Base-by-base conservation (phyloP, 2,888 invertebrate species). In the Drosophila setosimentum region DNA sequence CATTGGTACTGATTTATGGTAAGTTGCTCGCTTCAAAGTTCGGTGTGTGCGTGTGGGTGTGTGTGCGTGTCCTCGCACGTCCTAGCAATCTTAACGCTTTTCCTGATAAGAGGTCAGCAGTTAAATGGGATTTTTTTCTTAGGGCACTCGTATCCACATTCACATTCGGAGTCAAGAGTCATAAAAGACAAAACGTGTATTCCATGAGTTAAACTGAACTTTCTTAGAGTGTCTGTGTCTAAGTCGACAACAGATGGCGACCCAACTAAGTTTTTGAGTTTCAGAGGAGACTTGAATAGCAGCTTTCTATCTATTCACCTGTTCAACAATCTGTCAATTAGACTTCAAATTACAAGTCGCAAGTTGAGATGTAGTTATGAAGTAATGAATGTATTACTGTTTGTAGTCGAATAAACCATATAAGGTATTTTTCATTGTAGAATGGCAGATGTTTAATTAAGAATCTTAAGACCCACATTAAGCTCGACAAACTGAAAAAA, bases 1-100 rank as follows among this genome's bases (percentile, higher is more conserved):
- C 83, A 91, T 88, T 88, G 80, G 65, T 64, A 76, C 79, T 85
- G 88, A 89, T 89, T 88, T 91, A 88, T 87, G 73, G 74, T 73
- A 64, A 68, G 72, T 63, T 80, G 72, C 54, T 67, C 54, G 76
- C 67, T 65, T 61, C 67, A 62, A 68, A 62, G 51, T 68, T 62
- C 30, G 37, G 54, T 32, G 67, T 55, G 67, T 29, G 30, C 2
- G 7, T 18, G 35, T 24, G 11, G 13, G 35, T 24, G 27, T n/a
- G 18, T 21, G 24, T 51, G 37, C 29, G 27, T 40, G 29, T 27
- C 35, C 33, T 33, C 13, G 48, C 53, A 58, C 64, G 74, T 65
- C 32, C 61, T 48, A 35, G 64, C 58, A 65, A 58, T 77, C 75
- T 66, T 62, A 78, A 55, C 57, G 59, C 69, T 69, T 53, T 61